Evolutionary conservation across 2,888 invertebrate genomes (phyloP).

Genomic region (Clusia tigrina): DNA sequence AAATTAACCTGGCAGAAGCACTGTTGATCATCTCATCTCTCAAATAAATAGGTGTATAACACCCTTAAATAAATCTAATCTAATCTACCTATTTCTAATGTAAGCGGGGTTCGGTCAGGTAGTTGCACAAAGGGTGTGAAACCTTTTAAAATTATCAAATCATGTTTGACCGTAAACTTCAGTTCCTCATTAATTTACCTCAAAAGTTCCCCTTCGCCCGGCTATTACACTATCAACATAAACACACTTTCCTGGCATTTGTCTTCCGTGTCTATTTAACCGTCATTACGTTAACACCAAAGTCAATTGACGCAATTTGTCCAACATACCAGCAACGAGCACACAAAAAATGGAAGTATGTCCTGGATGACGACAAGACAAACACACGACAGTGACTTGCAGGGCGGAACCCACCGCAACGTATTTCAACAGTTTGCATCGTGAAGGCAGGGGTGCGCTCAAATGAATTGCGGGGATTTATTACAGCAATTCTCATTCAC

Average conservation of each 20-base stretch:
- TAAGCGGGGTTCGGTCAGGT: no score
- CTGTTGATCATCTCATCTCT: no score
- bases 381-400: background rate
- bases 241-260: constrained; percentile 17
- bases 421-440: constrained; percentile 48
- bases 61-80: no score
- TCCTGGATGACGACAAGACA: background rate
- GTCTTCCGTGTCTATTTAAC: constrained; percentile 18
- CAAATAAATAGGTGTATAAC: no score
- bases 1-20: no score
- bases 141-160: no score
- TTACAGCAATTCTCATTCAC: constrained; percentile 57
- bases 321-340: constrained; percentile 31
- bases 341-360: background rate
- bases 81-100: no score
- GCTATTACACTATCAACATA: constrained; percentile 23
- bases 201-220: no score
- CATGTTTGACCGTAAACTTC: no score
- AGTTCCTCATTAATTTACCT: no score
- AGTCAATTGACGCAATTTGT: constrained; percentile 60
- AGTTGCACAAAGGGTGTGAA: no score
- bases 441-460: constrained; percentile 35
- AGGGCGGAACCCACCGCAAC: constrained; percentile 12
- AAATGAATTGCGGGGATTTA: constrained; percentile 58
- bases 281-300: constrained; percentile 55